Evolutionary conservation across 2,888 invertebrate genomes (phyloP), one percentile per base, ranked within the genome.

Genomic region (Andrena marginata): DNA sequence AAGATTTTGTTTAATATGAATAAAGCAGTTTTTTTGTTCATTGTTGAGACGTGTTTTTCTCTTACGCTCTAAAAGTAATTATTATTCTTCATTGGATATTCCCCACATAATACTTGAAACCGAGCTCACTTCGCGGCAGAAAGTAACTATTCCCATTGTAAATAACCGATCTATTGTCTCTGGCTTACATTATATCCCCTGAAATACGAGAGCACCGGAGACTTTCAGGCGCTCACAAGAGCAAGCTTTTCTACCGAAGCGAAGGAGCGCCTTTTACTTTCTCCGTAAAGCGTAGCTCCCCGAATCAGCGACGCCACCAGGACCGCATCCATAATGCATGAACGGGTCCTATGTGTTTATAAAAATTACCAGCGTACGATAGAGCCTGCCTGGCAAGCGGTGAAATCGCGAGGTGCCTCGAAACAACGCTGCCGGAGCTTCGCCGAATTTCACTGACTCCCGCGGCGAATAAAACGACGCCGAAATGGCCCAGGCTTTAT

Each of bases 361-460:
- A 74, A 83, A 74, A 83, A 82, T 77, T 60, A 81, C 70, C 42
- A 54, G 8, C 70, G 33, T 69, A 33, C 64, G 64, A 69, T 67
- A 42, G 69, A 20, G 60, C n/a, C 42, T 42, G 42, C 2, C 10
- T 31, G 54, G 29, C 49, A 10, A n/a, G n/a, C 16, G n/a, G 26
- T 13, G 16, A 64, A 84, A 73, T 83, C 71, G 64, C 74, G 70
- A 60, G 48, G 16, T 23, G 60, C 64, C 48, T 1, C 77, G 60
- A 69, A 70, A 69, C 76, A 35, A 33, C 75, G 65, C 63, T 35
- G 31, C 49, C 26, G 67, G 26, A 33, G 67, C 49, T 63, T 35
- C 69, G 5, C n/a, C 59, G 59, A 68, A 80, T 64, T 82, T 80
- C 62, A 62, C 63, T 20, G 74, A 60, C 79, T 62, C 26, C 70